Base-by-base conservation (phyloP, 2,888 invertebrate genomes). In the Dermolepida albohirtum region DNA sequence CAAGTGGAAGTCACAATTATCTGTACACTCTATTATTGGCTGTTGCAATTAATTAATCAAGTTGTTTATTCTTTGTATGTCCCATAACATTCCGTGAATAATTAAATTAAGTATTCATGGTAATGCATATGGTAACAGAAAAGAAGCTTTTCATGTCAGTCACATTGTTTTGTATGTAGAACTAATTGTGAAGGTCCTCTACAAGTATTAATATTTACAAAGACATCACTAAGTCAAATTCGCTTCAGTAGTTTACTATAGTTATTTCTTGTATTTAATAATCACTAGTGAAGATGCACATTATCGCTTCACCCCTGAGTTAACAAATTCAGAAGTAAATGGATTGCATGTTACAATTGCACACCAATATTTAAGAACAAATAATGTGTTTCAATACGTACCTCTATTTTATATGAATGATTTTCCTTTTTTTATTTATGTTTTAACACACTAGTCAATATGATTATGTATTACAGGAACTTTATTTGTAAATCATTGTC, bases 381-480 rank as follows among this genome's bases (percentile, higher is more conserved):
- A 11, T 41, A 59, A 59, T 34, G 34, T 34, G 40, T 54, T 29
- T 59, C 44, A 34, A 12, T 43, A 22, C 22, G 22, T 22, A 22
- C 22, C 22, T 22, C 22, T 22, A 11, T 52, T 29, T 29, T 12
- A 34, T 51, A 51, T 51, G 11, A 27, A 51, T 51, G 43, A 10
- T 34, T 29, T 47, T 11, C 34, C 12, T 34, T 16, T 17, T 43
- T 59, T 27, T 57, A 59, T 16, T 59, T 59, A 47, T 47, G 59
- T 59, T 44, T 47, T 59, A 59, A 59, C 59, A 34, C 34, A 59
- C 59, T 59, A 59, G 59, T 59, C 59, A 59, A 14, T 44, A 57
- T 34, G 22, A 34, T 52, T 29, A 49, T 22, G 22, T 52, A 27
- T 11, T 57, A 16, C 47, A 17, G 12, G 22, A 16, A 59, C 34